Evolutionary conservation across 2,797 vertebrate genomes (phyloP), one percentile per base, ranked within the genome.

Genomic region (Pogonophryne albipinna): DNA sequence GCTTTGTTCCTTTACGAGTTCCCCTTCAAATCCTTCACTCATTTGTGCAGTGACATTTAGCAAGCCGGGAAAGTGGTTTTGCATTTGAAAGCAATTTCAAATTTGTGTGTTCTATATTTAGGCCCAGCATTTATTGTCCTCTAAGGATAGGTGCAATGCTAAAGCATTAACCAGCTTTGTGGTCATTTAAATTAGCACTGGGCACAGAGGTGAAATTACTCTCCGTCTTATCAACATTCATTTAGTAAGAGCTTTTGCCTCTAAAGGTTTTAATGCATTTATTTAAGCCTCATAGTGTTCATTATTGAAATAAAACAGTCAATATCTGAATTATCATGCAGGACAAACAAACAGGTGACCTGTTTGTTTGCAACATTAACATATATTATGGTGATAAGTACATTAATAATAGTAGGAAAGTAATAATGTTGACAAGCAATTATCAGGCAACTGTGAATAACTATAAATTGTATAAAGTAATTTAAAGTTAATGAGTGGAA

Each of bases 41-140:
- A 46, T 79, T 68, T 77, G 58, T 70, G 61, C 60, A 65, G 76
- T 79, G 74, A 72, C 72, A 75, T 63, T 83, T 74, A 66, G 78
- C 38, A 20, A 69, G 45, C 44, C 27, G 49, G 11, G 17, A 49
- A 82, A 64, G 65, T 49, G 31, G 19, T 80, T 85, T 66, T 82
- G 23, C 17, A 79, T 83, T 80, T 74, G 20, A 57, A 84, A 66
- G 41, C 44, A 63, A 76, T 66, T 82, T 60, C 14, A 31, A 17
- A 19, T 58, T 11, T 8, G 15, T 17, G 0, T n/a, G 58, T 81
- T 79, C 76, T 73, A 47, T 72, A 67, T 72, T 65, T 78, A 78
- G 63, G 12, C 44, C 34, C 73, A 53, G n/a, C 17, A 45, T 60
- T 38, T 41, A 44, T 50, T 79, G 38, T 68, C 60, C 41, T 68